A percentile compares a stretch with the other conserved stretches of the same genome.
Conservation (phyloP, 2,888 invertebrate species). For the Gastracanthus pulcherrimus region DNA sequence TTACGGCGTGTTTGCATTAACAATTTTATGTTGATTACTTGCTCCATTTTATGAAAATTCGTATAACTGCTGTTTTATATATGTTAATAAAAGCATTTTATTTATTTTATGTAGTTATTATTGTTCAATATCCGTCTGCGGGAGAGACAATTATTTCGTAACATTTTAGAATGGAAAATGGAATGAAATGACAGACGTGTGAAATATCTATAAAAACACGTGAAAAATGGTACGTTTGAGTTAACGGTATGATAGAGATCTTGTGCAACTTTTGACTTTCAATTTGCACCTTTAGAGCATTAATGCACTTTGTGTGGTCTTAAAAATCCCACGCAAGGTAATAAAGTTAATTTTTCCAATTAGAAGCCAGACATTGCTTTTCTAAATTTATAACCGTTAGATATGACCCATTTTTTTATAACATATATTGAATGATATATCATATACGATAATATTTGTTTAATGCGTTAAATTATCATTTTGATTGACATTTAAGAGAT, state of each 20-base stretch:
- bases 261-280: constrained; percentile 26
- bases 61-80: neutral
- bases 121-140: neutral
- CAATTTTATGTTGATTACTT: neutral
- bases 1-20: neutral
- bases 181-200: constrained; percentile 6
- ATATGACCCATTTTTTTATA: neutral
- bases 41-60: neutral
- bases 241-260: constrained; percentile 1
- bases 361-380: too few species aligned
- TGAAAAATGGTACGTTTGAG: neutral
- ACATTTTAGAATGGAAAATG: constrained; percentile 8
- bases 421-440: neutral
- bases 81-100: neutral
- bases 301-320: constrained; percentile 8
- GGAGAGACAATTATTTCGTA: constrained; percentile 9
- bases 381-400: neutral
- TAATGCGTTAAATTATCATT: neutral
- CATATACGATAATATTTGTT: too few species aligned
- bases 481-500: neutral
- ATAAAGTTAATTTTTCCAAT: neutral
- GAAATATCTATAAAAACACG: constrained; percentile 2
- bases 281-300: constrained; percentile 9
- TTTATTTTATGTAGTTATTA: neutral
- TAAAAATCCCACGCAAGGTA: constrained; percentile 1